Percentiles rank a stretch among this genome's conserved stretches.
Conservation (phyloP, 2,797 vertebrate species). For the Trachurus trachurus region DNA sequence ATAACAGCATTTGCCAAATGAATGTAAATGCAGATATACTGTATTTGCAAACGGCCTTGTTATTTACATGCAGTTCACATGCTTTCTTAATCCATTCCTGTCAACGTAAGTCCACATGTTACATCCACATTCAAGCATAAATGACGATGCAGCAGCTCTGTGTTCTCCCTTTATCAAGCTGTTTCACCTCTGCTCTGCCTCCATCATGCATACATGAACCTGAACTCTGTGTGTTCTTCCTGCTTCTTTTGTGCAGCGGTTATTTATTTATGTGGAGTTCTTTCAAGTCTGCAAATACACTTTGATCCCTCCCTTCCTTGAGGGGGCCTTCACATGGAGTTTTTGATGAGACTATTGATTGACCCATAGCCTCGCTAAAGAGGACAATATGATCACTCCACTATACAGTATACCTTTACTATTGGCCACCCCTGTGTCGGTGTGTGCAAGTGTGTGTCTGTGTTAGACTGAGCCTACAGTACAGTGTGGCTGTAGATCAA, state of each 20-base stretch:
- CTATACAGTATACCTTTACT: conserved; percentile 1
- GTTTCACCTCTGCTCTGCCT: conserved; percentile 5
- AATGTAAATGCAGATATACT: background rate
- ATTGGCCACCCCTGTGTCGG: conserved; percentile 15
- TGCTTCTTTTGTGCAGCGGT: conserved; percentile 16
- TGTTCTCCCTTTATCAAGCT: conserved; percentile 26
- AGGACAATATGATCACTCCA: conserved; percentile 16
- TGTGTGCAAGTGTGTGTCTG: background rate
- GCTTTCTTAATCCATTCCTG: conserved; percentile 1
- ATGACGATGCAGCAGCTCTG: background rate
- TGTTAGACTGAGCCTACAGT: background rate
- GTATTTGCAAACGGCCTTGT: background rate
- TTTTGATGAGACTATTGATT: conserved; percentile 51
- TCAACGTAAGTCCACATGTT: background rate
- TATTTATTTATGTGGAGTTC: conserved; percentile 7
- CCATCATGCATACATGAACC: background rate
- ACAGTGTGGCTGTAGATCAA: background rate
- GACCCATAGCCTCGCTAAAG: conserved; percentile 25
- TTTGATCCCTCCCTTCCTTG: conserved; percentile 36
- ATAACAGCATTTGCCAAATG: too few species aligned
- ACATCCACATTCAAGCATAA: background rate
- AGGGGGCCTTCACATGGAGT: conserved; percentile 25
- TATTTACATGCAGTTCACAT: background rate
- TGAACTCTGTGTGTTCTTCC: conserved; percentile 3
- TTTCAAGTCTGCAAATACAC: conserved; percentile 23